These are phyloP conservation scores for Ctenosaura bakeri DNA, from an alignment of 2,797 vertebrate species.

Conservation along the genomic window DNA sequence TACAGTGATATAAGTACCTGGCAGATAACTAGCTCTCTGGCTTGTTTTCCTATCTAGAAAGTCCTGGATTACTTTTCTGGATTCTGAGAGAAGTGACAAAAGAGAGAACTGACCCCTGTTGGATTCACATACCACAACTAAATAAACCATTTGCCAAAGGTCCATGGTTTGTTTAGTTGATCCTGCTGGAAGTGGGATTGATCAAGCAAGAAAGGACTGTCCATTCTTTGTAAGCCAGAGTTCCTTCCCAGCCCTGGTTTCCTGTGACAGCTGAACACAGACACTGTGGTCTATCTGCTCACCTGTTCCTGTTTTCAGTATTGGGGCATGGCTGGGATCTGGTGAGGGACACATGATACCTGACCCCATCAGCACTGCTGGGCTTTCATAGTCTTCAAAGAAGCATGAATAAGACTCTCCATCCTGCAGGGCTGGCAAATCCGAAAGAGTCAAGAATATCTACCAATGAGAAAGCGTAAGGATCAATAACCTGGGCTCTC, in stretches of 20 bases:
- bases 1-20: too few species aligned
- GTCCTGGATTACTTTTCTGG: background rate
- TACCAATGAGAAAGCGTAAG: conserved; percentile 72
- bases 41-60: too few species aligned
- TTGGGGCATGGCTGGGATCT: conserved; percentile 82
- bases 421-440: conserved; percentile 87
- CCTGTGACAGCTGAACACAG: background rate
- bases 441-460: conserved; percentile 89
- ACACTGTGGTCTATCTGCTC: conserved; percentile 66
- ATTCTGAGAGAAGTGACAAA: background rate
- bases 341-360: conserved; percentile 92
- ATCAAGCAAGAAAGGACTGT: background rate
- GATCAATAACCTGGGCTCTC: conserved; percentile 43
- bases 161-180: background rate
- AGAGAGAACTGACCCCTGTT: background rate
- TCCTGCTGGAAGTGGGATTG: background rate
- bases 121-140: background rate
- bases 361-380: conserved; percentile 83
- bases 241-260: background rate
- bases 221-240: background rate
- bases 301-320: conserved; percentile 88
- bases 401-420: conserved; percentile 91
- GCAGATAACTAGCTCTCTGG: too few species aligned
- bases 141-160: background rate
- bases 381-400: conserved; percentile 87